Base-by-base conservation (phyloP, 1,140 invertebrate genomes). In the Medauroidea extradentata region DNA sequence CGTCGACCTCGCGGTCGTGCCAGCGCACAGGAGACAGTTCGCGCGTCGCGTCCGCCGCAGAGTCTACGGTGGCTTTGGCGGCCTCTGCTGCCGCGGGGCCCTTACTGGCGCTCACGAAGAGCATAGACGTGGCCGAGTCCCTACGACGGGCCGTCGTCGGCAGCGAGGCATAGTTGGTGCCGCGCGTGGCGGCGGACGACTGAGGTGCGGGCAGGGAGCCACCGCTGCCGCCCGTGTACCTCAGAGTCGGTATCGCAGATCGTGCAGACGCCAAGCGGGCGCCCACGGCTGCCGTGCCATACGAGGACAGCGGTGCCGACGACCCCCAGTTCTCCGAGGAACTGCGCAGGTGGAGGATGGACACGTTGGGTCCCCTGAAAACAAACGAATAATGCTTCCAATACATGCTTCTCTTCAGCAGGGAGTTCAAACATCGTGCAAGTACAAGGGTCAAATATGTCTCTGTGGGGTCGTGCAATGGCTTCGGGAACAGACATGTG, bases 21-120 rank as follows among this genome's bases (percentile, higher is more conserved):
- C 82, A 83, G 57, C 80, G 73, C 2, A 83, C 81, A 5, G 82
- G 82, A 0, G 82, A 83, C 23, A 83, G 66, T 63, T 83, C 82
- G 8, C 81, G 69, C 59, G 53, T 56, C 41, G 50, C 51, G n/a
- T n/a, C 44, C 29, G 43, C 54, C 43, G 3, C 34, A 5, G 44
- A 25, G 5, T 5, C 5, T 5, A 9, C 4, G 18, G 4, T 19
- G 18, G 44, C 24, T 5, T 5, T 13, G 0, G 63, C 54, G 3
- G 29, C 29, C 60, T 38, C 67, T 61, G 65, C 57, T 43, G 66
- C 63, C 57, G 56, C 65, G 65, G 60, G 24, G 66, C 23, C 63
- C 65, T n/a, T 18, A 18, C 48, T 25, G 29, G 29, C 29, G 29
- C 29, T 7, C 29, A 11, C 29, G 29, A 23, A 23, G 16, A 50